Conservation (phyloP, 2,113 vertebrate species). For the Sula dactylatra region DNA sequence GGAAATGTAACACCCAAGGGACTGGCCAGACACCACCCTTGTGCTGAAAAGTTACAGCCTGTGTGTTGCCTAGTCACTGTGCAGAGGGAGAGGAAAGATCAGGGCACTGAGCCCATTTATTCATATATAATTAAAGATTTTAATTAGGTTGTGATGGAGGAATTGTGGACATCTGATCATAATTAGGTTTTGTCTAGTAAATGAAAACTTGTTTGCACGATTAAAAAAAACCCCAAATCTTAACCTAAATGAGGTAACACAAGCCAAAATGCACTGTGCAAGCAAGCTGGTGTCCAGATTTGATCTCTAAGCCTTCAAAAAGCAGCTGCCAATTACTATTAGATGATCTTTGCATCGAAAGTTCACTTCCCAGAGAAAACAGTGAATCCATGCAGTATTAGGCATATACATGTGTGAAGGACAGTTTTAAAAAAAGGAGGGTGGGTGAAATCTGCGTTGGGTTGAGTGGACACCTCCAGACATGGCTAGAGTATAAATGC, state of each 20-base stretch:
- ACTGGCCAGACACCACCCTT: background rate
- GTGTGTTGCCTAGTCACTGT: rapidly evolving
- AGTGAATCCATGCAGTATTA: background rate
- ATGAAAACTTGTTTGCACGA: background rate
- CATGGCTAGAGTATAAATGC: too few relatives aligned
- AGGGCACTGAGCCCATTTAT: background rate
- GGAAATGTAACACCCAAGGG: background rate
- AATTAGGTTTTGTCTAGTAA: background rate
- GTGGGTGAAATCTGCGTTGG: background rate
- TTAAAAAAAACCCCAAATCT: background rate
- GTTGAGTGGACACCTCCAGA: background rate
- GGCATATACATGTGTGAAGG: background rate
- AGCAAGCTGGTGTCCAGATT: background rate
- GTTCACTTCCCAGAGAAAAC: background rate
- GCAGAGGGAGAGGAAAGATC: background rate
- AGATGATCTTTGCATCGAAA: background rate
- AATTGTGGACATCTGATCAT: background rate
- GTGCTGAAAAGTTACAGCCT: background rate
- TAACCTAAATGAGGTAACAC: background rate
- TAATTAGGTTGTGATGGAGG: background rate
- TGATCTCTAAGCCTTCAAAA: background rate
- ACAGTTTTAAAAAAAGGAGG: background rate
- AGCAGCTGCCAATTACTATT: background rate
- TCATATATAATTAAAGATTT: background rate
- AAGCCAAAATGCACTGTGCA: background rate